phyloP scores from a whole-genome alignment of 2,888 invertebrate species.

The Lapara coniferarum region DNA sequence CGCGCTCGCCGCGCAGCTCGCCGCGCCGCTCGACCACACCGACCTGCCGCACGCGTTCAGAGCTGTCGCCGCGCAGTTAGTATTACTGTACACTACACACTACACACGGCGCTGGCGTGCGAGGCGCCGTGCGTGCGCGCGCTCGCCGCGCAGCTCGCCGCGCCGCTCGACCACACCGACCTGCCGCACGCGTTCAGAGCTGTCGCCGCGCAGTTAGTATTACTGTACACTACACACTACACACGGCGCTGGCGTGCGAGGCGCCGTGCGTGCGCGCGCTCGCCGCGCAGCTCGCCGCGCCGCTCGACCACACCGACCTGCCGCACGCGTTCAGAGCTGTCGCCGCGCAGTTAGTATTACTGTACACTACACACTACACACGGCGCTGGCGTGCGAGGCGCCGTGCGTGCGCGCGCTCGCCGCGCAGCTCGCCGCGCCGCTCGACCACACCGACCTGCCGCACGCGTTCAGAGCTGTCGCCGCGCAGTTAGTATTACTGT shows the following conservation, averaged over 20 bases:
- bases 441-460: conserved; percentile 45
- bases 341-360: neutral
- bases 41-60: conserved; percentile 44
- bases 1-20: conserved; percentile 51
- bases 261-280: conserved; percentile 57
- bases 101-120: conserved; percentile 50
- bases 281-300: conserved; percentile 53
- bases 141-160: conserved; percentile 49
- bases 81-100: conserved; percentile 23
- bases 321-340: conserved; percentile 41
- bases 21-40: conserved; percentile 53
- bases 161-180: conserved; percentile 55
- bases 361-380: too few relatives aligned
- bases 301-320: conserved; percentile 49
- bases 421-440: conserved; percentile 54
- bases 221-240: too few relatives aligned
- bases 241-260: conserved; percentile 61
- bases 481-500: conserved; percentile 45
- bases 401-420: conserved; percentile 57
- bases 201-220: too few relatives aligned
- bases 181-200: conserved; percentile 34
- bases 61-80: conserved; percentile 47
- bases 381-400: conserved; percentile 63
- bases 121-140: conserved; percentile 60
- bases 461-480: conserved; percentile 42